Base-by-base conservation (phyloP, 2,797 vertebrate genomes). In the Acomys russatus region DNA sequence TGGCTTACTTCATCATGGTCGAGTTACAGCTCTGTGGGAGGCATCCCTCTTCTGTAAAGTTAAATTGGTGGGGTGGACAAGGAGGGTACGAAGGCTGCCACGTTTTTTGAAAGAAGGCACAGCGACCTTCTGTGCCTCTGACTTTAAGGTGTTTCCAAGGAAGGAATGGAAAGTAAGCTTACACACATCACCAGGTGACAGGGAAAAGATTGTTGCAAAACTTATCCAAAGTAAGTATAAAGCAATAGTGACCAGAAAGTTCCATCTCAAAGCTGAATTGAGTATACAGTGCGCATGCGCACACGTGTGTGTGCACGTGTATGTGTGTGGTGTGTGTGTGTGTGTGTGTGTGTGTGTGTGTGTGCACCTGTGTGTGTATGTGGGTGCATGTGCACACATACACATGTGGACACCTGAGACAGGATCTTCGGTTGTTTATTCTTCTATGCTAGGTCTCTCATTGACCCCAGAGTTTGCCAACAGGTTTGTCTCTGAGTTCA, bases 91-190 rank as follows among this genome's bases (percentile, higher is more conserved):
- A 95, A 95, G 49, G 17, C 84, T 96, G 79, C 38, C 87, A 33
- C 66, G 30, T 54, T 96, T 94, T 87, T 73, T 4, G 44, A 84
- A 94, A 96, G 70, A 71, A 89, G 70, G 86, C 20, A 10, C 68
- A 91, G n/a, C 89, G 64, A 73, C n/a, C n/a, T n/a, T n/a, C n/a
- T n/a, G n/a, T n/a, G n/a, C 87, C 94, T 96, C 83, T 86, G 89
- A 96, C 92, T 88, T 94, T 84, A 94, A 97, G 93, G 80, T 92
- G 93, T 91, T 97, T 93, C 95, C 88, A 97, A 91, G 84, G 70
- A 49, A 93, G 77, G 66, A 94, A 97, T 93, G 84, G 90, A 97
- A 95, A 88, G 92, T 88, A 92, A 96, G 93, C 63, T n/a, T n/a
- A 78, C 64, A 78, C 33, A 91, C 87, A 80, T 61, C 66, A 51